phyloP scores from a whole-genome alignment of 2,888 invertebrate genomes.

The Drosophila lutescens region DNA sequence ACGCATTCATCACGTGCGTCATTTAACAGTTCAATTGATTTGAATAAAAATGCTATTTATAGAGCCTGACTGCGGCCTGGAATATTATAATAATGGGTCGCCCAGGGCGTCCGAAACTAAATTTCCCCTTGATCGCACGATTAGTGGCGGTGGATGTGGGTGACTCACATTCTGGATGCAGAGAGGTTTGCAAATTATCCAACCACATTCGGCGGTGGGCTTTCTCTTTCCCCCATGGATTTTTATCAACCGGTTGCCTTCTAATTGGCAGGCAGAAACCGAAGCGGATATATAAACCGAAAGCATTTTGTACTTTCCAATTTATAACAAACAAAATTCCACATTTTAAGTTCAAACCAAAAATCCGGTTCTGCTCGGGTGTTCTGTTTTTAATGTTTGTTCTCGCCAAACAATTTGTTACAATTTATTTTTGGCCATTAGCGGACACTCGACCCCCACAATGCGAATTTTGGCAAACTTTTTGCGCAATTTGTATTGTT shows the following conservation, averaged over 20 bases:
- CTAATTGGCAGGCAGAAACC: conserved; percentile 57
- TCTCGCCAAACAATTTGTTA: conserved; percentile 58
- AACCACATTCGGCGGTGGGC: conserved; percentile 30
- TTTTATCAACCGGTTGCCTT: conserved; percentile 57
- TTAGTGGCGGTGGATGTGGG: conserved; percentile 1
- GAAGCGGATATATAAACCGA: conserved; percentile 62
- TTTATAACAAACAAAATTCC: conserved; percentile 53
- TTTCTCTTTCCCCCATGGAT: conserved; percentile 38
- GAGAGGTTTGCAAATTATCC: conserved; percentile 33
- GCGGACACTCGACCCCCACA: conserved; percentile 29
- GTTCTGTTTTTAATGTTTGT: conserved; percentile 29
- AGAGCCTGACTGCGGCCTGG: conserved; percentile 41
- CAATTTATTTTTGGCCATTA: conserved; percentile 48
- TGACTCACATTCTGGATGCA: conserved; percentile 37
- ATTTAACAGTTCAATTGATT: conserved; percentile 75
- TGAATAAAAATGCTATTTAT: conserved; percentile 30
- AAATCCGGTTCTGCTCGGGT: conserved; percentile 63
- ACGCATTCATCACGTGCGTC: conserved; percentile 76
- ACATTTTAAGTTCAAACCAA: conserved; percentile 43
- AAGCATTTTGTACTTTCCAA: conserved; percentile 74
- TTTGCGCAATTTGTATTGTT: conserved; percentile 37
- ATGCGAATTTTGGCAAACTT: conserved; percentile 32
- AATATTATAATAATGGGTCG: conserved; percentile 18
- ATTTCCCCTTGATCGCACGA: conserved; percentile 17
- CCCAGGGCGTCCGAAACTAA: conserved; percentile 18